These are phyloP conservation scores for Lucilia cuprina DNA, from an alignment of 1,140 invertebrate genomes.

Conservation along the genomic window DNA sequence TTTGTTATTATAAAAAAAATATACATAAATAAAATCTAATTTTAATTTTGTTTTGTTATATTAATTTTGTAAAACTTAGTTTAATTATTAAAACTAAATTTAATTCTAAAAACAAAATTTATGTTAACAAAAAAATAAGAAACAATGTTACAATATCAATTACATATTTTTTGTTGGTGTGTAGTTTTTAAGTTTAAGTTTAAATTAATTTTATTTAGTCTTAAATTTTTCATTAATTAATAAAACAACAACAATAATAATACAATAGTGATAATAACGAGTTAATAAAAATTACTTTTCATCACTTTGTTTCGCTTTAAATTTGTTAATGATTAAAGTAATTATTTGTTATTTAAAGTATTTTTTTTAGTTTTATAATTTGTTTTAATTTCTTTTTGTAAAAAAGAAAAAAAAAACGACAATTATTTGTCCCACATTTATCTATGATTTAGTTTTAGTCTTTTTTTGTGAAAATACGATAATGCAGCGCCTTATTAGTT, in stretches of 20 bases:
- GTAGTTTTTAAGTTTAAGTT: not conserved
- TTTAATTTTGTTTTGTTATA: not conserved
- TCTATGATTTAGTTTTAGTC: not conserved
- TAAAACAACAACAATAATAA: not conserved
- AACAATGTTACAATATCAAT: not conserved
- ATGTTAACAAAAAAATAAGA: not conserved
- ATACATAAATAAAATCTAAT: not conserved
- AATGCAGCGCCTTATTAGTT: conserved; percentile 16
- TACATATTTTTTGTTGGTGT: not conserved
- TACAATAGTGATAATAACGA: not conserved
- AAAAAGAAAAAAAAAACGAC: not conserved
- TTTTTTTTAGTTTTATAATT: not conserved
- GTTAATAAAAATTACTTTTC: no score
- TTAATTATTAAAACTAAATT: not conserved
- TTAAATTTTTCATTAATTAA: not conserved
- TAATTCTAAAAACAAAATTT: not conserved
- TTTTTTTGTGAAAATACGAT: not conserved
- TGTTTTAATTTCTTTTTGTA: not conserved
- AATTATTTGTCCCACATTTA: not conserved
- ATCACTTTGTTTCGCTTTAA: not conserved
- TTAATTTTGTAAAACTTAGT: not conserved
- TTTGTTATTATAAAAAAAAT: not conserved
- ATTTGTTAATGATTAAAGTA: not conserved
- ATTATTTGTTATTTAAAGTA: not conserved
- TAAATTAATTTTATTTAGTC: conserved; percentile 5